These are phyloP conservation scores for Sebastiscus tertius DNA, from an alignment of 2,797 vertebrate genomes.

Conservation along the genomic window DNA sequence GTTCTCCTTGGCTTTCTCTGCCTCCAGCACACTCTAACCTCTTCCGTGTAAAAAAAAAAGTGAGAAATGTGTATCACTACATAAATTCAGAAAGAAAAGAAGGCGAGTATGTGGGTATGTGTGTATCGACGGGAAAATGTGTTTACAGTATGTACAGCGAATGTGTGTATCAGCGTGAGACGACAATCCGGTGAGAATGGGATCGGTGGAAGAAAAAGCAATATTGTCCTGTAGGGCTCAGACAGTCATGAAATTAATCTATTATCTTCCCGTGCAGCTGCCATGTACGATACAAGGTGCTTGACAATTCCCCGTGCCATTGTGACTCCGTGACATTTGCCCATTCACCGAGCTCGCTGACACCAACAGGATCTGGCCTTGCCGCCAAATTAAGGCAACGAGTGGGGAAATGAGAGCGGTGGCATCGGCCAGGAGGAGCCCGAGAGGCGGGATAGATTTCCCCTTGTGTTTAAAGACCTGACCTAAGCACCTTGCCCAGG, in stretches of 20 bases:
- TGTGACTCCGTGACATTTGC: constrained; percentile 82
- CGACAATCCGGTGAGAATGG: constrained; percentile 59
- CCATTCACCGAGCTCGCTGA: constrained; percentile 87
- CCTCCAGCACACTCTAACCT: constrained; percentile 36
- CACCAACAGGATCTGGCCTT: constrained; percentile 84
- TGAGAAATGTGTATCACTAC: constrained; percentile 24
- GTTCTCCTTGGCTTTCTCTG: constrained; percentile 21
- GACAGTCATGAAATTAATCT: constrained; percentile 87
- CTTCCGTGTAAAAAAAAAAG: neutral
- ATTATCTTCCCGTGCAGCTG: constrained; percentile 86
- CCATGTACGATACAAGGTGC: constrained; percentile 80
- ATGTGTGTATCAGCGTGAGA: constrained; percentile 64
- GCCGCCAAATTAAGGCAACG: constrained; percentile 84
- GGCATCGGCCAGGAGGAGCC: constrained; percentile 76
- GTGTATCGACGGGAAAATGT: constrained; percentile 41
- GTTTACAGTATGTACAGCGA: constrained; percentile 44
- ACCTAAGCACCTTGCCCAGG: constrained; percentile 86
- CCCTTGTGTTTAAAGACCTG: constrained; percentile 87
- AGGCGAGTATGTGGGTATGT: constrained; percentile 12
- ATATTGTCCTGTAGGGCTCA: constrained; percentile 84
- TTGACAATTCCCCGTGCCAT: constrained; percentile 82
- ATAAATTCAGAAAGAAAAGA: constrained; percentile 35
- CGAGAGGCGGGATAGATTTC: constrained; percentile 83
- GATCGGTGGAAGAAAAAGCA: constrained; percentile 70
- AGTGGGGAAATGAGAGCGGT: constrained; percentile 78